Base-by-base conservation (phyloP, 2,888 invertebrate species). In the Calameuta idolon region DNA sequence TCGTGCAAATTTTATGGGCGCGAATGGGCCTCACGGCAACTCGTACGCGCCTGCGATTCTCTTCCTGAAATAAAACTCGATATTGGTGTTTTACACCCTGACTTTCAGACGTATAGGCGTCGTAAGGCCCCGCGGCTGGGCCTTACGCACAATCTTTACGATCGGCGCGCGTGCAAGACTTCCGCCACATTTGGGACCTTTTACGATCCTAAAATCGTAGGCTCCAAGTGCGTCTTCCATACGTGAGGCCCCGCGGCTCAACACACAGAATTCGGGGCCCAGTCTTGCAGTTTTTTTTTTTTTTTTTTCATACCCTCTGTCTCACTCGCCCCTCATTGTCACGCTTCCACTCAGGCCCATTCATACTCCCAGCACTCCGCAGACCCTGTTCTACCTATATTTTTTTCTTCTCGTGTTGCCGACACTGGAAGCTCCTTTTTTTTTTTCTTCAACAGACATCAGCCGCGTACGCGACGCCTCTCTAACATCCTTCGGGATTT, bases 61-160 rank as follows among this genome's bases (percentile, higher is more conserved):
- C 71, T 71, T 34, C 71, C 34, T 34, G 71, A 71, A 71, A 71
- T 71, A 71, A 71, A 71, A 71, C 31, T 34, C 34, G 33, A 12
- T 23, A 12, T 15, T 31, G 31, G 71, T 71, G 71, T 71, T 71
- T 71, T 71, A 71, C 71, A 31, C 71, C 31, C 71, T 35, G 73
- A 68, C 23, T 55, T 23, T 55, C 55, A 9, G 55, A 55, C 55
- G 23, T 23, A 2, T 2, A 55, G 55, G 55, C 55, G 55, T 55
- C 55, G 55, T 55, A 23, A 55, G 23, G 55, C 23, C 55, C 55
- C 55, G 55, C 55, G 55, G 55, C 55, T 15, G 55, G 55, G 23
- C 55, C 55, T 55, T 55, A 15, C 55, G 23, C 55, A 9, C 23
- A 55, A 23, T 55, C 55, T 55, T 55, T 55, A 55, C 55, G 55